phyloP scores from a whole-genome alignment of 2,888 invertebrate genomes.

The Dromius quadrimaculatus region DNA sequence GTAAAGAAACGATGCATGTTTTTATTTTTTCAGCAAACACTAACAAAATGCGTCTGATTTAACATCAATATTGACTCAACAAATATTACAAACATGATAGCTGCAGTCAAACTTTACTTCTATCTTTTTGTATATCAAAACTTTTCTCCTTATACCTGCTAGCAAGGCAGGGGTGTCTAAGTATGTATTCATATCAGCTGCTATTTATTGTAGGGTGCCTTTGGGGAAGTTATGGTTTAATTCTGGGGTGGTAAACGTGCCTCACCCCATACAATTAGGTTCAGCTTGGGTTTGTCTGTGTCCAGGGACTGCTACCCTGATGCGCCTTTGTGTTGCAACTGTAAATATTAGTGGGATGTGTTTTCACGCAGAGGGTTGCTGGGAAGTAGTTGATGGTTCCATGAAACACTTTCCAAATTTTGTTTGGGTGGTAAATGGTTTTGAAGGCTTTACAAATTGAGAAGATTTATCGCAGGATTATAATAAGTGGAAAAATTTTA shows the following conservation, averaged over 20 bases:
- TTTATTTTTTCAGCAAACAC: constrained; percentile 39
- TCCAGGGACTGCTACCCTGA: constrained; percentile 12
- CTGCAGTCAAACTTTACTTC: constrained; percentile 17
- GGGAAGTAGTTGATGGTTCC: neutral
- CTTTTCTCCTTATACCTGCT: constrained; percentile 44
- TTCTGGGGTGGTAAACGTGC: constrained; percentile 61
- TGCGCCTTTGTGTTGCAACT: constrained; percentile 32
- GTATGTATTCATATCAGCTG: constrained; percentile 61
- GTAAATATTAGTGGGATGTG: constrained; percentile 36
- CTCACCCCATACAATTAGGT: constrained; percentile 60
- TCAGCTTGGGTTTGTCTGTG: constrained; percentile 54
- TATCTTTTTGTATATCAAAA: constrained; percentile 11
- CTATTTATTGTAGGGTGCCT: constrained; percentile 59
- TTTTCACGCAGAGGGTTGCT: constrained; percentile 20
- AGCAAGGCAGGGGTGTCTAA: constrained; percentile 55
- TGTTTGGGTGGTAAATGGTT: constrained; percentile 14
- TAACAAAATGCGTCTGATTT: constrained; percentile 41
- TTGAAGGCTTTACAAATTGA: constrained; percentile 23
- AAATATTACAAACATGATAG: constrained; percentile 29
- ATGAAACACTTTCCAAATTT: constrained; percentile 28
- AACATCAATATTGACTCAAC: constrained; percentile 37
- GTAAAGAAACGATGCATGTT: constrained; percentile 30
- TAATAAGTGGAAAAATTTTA: too few species aligned
- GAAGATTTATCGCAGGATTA: constrained; percentile 5
- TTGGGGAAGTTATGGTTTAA: constrained; percentile 60